A percentile compares a stretch with the other conserved stretches of the same genome.
These are phyloP conservation scores for Cosmia pyralina DNA, from an alignment of 2,888 invertebrate genomes.

Conservation along the genomic window DNA sequence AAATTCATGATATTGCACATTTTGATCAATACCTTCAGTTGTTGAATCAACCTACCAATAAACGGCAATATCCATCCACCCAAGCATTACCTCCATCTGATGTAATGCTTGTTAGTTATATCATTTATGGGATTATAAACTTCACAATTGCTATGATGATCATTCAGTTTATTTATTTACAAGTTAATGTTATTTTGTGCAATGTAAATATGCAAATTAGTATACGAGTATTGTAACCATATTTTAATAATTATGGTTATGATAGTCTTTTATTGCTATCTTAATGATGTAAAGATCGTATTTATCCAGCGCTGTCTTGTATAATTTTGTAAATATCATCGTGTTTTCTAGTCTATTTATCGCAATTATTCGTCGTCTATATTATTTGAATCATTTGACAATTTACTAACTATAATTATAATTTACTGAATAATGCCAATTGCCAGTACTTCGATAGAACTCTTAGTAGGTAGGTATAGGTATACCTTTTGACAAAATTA, in stretches of 20 bases:
- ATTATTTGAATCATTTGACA: not conserved
- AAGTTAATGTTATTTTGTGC: slow-evolving; percentile 9
- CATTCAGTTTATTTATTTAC: slow-evolving; percentile 35
- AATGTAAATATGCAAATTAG: slow-evolving; percentile 29
- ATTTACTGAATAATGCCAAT: slow-evolving; percentile 3
- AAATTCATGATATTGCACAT: slow-evolving; percentile 37
- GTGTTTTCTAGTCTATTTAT: not conserved
- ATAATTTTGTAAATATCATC: slow-evolving; percentile 12
- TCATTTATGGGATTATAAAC: slow-evolving; percentile 32
- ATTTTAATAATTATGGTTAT: slow-evolving; percentile 17
- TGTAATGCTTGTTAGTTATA: slow-evolving; percentile 6
- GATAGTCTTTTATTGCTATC: slow-evolving; percentile 23
- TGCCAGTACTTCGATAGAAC: not conserved
- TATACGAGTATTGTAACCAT: slow-evolving; percentile 7
- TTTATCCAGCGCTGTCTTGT: not conserved
- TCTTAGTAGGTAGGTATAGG: not conserved
- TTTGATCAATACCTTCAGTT: slow-evolving; percentile 14
- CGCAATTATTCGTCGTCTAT: not conserved
- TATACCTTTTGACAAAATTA: slow-evolving; percentile 18
- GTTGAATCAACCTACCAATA: slow-evolving; percentile 6
- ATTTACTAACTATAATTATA: too few species aligned
- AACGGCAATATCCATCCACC: slow-evolving; percentile 11
- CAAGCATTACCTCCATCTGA: too few species aligned
- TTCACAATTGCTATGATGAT: slow-evolving; percentile 16
- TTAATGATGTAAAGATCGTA: not conserved